Evolutionary conservation across 2,113 vertebrate genomes (phyloP), one percentile per base, ranked within the genome.

Genomic region (Boulengeromyrus knoepffleri): DNA sequence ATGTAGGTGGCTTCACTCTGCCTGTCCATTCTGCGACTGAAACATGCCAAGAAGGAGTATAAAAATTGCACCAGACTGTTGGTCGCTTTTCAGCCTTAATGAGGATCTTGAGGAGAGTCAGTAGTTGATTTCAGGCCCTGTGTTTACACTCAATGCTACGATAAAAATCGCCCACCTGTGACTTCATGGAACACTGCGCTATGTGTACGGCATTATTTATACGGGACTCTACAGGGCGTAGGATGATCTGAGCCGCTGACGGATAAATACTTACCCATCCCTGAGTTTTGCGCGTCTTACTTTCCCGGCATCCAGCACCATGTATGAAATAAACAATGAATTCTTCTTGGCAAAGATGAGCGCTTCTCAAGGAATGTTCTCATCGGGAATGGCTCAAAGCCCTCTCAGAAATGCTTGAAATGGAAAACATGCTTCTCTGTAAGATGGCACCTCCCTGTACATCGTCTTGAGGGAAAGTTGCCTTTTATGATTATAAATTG

Each of bases 381-480:
- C 89, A 58, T 89, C 90, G 91, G 89, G 84, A 87, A 58, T 77
- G 90, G 91, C 94, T 95, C 91, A 95, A 95, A 95, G 93, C 8
- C 17, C 47, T 84, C 50, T 58, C 10, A 58, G 80, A 90, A 86
- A 50, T 36, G 74, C 45, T 0, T 83, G 90, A 91, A 93, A 93
- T 88, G 58, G 92, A 90, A 93, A 90, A 92, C 92, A 93, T 24
- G 62, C 89, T 42, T 13, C 46, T 85, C 77, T 46, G 62, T 85
- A 21, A 39, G 83, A 66, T 86, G 83, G 86, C 85, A 85, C 52
- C 36, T 90, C 92, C 91, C 89, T 89, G 90, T 91, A 88, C 91
- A 94, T 91, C n/a, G 24, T 74, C 49, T 53, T 52, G 27, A 53
- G 58, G 58, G 42, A 70, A 88, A 88, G 4, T 49, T 77, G 31